These are phyloP conservation scores for Mus spicilegus DNA, from an alignment of 2,113 vertebrate species.

Conservation along the genomic window DNA sequence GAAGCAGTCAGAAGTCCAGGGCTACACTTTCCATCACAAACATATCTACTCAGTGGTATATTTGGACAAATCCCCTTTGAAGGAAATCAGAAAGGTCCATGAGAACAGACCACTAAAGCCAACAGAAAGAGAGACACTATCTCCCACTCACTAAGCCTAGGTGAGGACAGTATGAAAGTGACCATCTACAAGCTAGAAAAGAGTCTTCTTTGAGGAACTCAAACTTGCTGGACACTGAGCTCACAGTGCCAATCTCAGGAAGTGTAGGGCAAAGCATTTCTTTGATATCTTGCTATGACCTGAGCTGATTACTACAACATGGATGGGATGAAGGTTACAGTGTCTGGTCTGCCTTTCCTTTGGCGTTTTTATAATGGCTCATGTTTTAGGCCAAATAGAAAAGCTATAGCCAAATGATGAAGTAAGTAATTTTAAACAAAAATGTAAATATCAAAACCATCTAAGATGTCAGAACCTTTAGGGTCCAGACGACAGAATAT, in stretches of 20 bases:
- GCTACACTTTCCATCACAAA: neutral
- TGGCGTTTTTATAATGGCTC: neutral
- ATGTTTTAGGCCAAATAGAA: neutral
- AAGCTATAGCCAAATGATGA: neutral
- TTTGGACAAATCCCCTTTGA: neutral
- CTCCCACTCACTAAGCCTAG: neutral
- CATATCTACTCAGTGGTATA: neutral
- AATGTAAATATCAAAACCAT: neutral
- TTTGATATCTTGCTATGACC: neutral
- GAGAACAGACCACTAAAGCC: neutral
- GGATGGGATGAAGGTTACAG: neutral
- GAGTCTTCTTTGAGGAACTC: neutral
- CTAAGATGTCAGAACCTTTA: neutral
- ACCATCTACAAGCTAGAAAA: neutral
- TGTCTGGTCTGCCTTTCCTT: neutral
- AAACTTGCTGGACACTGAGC: neutral
- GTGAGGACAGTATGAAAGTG: neutral
- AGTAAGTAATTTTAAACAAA: neutral
- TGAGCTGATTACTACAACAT: neutral
- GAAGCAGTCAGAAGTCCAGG: neutral
- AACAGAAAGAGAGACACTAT: neutral
- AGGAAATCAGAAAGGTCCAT: neutral
- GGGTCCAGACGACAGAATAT: neutral
- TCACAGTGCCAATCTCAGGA: neutral
- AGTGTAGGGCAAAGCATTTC: neutral